phyloP scores from a whole-genome alignment of 37 sponge, comb jelly and placozoan species.

The Axinella damicornis region DNA sequence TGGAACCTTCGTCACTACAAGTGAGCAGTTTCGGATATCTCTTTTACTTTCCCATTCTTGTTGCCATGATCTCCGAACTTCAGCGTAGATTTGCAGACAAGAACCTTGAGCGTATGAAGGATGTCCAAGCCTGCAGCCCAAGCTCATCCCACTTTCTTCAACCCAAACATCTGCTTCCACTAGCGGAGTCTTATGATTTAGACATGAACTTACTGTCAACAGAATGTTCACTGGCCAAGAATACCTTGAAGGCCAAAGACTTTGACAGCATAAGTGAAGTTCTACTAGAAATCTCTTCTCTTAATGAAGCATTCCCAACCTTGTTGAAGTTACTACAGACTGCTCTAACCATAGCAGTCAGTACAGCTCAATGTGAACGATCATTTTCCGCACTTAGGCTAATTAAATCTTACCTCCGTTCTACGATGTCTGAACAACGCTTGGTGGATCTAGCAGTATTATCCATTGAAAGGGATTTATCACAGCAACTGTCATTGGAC shows the following conservation, averaged over 20 bases:
- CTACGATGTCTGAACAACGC: conserved; percentile 44
- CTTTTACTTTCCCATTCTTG: conserved; percentile 23
- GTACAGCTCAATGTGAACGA: conserved; percentile 63
- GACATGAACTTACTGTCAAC: background rate
- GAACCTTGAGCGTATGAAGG: conserved; percentile 4
- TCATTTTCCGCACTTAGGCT: conserved; percentile 61
- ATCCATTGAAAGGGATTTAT: conserved; percentile 50
- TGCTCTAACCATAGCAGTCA: conserved; percentile 48
- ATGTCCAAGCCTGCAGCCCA: conserved; percentile 11
- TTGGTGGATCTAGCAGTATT: conserved; percentile 32
- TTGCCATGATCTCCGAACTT: conserved; percentile 15
- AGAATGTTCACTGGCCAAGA: conserved; percentile 13
- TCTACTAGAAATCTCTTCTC: conserved; percentile 3
- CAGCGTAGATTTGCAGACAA: conserved; percentile 4
- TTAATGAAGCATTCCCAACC: conserved; percentile 9
- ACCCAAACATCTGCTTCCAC: background rate
- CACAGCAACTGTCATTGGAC: conserved; percentile 8
- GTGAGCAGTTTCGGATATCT: background rate
- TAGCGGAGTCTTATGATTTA: conserved; percentile 2
- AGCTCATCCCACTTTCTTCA: conserved; percentile 9
- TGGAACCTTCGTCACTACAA: conserved; percentile 17
- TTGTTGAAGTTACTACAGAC: conserved; percentile 2
- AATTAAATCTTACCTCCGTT: conserved; percentile 41
- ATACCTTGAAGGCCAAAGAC: conserved; percentile 5
- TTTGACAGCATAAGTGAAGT: conserved; percentile 5